Evolutionary conservation across 2,888 invertebrate species (phyloP), one percentile per base, ranked within the genome.

Genomic region (Lasioglossum morio): DNA sequence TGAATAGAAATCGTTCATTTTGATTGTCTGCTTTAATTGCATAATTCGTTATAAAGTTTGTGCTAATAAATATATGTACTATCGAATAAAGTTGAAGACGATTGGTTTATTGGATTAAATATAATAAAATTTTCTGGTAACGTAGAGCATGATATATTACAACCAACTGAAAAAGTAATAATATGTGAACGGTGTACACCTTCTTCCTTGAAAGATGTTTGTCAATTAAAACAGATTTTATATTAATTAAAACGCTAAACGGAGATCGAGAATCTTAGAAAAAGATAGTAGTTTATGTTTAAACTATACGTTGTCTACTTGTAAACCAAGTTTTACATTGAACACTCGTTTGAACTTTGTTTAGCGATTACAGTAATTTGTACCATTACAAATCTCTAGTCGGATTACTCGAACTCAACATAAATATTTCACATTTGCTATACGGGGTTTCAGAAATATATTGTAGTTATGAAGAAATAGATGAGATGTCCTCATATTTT

Each of bases 261-360:
- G 66, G 66, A 70, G 23, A 27, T 69, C 72, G 46, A 46, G 77
- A 60, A 46, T 81, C 57, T 48, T 66, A 66, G 46, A 72, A 81
- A 80, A 23, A 83, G 73, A 40, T 37, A 77, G 27, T 37, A 79
- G 73, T 73, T 81, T 57, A 37, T 82, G 46, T 69, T 78, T 43
- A 57, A 88, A 60, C 76, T 84, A 84, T 48, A 69, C 40, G 75
- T 79, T 48, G 80, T 70, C 76, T 87, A 85, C 43, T 78, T 53
- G 66, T 77, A 86, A 90, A 89, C 85, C 70, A 87, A 85, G 66
- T 80, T 78, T 69, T 70, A 77, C 46, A 57, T 73, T 88, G 81
- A 90, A 89, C 84, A 90, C 87, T 88, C n/a, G 78, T 87, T 88
- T 90, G 87, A 88, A 90, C 87, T 88, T 87, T 46, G 83, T 78